These are phyloP conservation scores for Drosophila picticornis DNA, from an alignment of 2,888 invertebrate species.

Conservation along the genomic window DNA sequence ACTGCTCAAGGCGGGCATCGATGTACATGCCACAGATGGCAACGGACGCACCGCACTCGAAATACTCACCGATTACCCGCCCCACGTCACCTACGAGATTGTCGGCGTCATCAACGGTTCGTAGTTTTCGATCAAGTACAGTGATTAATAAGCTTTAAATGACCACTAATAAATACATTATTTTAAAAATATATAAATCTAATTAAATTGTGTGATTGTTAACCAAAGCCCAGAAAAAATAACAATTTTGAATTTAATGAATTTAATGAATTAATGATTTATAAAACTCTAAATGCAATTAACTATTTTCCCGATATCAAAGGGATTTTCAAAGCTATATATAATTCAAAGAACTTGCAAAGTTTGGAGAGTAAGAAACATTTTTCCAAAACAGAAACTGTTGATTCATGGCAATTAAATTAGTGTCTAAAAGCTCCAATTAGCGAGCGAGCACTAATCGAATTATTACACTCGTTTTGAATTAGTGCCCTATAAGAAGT, in stretches of 20 bases:
- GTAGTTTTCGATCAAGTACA: constrained; percentile 11
- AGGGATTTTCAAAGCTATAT: background rate
- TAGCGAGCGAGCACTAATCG: background rate
- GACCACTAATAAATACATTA: background rate
- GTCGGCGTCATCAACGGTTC: constrained; percentile 90
- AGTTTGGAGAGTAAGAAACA: background rate
- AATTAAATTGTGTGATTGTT: background rate
- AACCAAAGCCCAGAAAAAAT: background rate
- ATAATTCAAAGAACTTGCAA: background rate
- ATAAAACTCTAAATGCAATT: background rate
- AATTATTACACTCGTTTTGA: background rate
- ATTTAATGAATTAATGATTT: background rate
- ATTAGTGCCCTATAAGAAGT: background rate
- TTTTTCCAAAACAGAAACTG: background rate
- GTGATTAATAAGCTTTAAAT: background rate
- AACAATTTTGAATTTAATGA: background rate
- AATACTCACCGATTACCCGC: constrained; percentile 93
- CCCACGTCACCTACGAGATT: constrained; percentile 94
- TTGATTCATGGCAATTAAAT: background rate
- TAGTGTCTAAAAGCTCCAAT: background rate
- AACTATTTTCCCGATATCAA: background rate
- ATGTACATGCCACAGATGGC: constrained; percentile 91
- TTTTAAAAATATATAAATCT: background rate
- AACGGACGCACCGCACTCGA: constrained; percentile 94
- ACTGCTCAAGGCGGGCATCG: constrained; percentile 92